phyloP scores from a whole-genome alignment of 2,113 vertebrate species.

The Talpa occidentalis region DNA sequence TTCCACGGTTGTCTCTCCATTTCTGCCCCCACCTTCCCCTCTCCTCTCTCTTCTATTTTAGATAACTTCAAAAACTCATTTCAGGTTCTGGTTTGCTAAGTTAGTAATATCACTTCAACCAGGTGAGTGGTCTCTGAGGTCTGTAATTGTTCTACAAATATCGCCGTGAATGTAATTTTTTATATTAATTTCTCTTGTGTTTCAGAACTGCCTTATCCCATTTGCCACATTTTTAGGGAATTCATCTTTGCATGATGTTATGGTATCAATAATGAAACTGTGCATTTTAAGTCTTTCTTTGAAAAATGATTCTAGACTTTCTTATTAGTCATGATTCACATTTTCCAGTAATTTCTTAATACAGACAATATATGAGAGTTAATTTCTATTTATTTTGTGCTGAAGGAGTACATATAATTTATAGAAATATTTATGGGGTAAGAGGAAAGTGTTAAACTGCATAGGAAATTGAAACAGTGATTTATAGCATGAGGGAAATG shows the following conservation, averaged over 20 bases:
- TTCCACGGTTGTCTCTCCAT: too few species aligned
- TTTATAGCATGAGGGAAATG: neutral
- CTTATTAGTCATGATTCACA: neutral
- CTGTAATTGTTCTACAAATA: neutral
- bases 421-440: neutral
- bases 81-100: neutral
- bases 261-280: neutral
- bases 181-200: neutral
- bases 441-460: neutral
- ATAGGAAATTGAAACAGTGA: neutral
- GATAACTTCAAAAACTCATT: neutral
- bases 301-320: neutral
- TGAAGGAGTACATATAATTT: neutral
- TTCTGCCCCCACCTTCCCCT: neutral
- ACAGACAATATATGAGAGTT: neutral
- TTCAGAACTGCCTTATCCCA: neutral
- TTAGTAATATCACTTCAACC: neutral
- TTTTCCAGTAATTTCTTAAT: neutral
- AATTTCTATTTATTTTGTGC: conserved; percentile 19
- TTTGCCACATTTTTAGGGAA: neutral
- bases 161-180: neutral
- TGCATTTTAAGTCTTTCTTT: neutral
- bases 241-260: neutral
- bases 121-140: neutral
- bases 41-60: neutral